Base-by-base conservation (phyloP, 2,888 invertebrate genomes). In the Ypsolopha sequella region DNA sequence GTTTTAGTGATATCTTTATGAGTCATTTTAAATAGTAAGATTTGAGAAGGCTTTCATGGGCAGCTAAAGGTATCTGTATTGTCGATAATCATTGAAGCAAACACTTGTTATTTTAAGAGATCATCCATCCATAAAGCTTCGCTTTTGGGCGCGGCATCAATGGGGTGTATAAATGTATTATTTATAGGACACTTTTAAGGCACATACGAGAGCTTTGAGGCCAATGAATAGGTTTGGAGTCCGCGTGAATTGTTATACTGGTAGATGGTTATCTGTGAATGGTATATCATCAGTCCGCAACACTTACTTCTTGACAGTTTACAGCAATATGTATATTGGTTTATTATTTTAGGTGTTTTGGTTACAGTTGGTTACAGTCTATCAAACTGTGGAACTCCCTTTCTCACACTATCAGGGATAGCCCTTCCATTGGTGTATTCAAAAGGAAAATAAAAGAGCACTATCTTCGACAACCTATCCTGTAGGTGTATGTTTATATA, bases 41-140 rank as follows among this genome's bases (percentile, higher is more conserved):
- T 9, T 57, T 41, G 56, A 70, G 70, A 63, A 81, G 80, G 81
- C 77, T 80, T 81, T 80, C 73, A 80, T 78, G 69, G 81, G 82
- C 84, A 73, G 81, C 81, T 77, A 85, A 84, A 85, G 80, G 82
- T 81, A 73, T 73, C 66, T 63, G 74, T 70, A 82, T 87, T 87
- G 86, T 87, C 72, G 79, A 75, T 86, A 87, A 87, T 86, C 87
- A 84, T 76, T 85, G 82, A 85, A 87, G 87, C 87, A 87, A 86
- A 86, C 87, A 87, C 87, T 87, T 86, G 87, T 86, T 87, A 87
- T 87, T 87, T 86, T 85, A 84, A 85, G 85, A 82, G 87, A 86
- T 87, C 87, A 86, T 85, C 86, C 82, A 82, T 72, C 84, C 80
- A 79, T 80, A 80, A 80, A 75, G 84, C 71, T 74, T 75, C 66